Evolutionary conservation across 2,797 vertebrate genomes (phyloP).

Genomic region (Zalophus californianus): DNA sequence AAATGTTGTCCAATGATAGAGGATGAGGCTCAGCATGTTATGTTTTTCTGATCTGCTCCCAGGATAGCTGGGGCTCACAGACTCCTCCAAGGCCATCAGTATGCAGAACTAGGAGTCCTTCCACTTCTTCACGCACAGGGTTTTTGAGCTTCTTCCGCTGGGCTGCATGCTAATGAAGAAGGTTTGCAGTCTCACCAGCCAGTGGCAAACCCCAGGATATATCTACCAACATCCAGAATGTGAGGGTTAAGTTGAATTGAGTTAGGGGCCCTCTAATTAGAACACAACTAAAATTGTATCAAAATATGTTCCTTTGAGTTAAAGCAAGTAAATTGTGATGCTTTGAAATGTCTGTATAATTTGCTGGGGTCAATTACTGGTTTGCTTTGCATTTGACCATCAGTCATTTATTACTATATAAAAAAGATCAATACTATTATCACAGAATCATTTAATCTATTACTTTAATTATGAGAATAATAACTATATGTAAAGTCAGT

Average conservation of each 20-base stretch:
- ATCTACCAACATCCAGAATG: slow-evolving; percentile 19
- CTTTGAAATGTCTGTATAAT: slow-evolving; percentile 35
- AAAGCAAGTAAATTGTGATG: slow-evolving; percentile 64
- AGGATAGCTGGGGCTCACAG: not conserved
- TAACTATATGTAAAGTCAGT: not conserved
- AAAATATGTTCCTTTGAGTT: slow-evolving; percentile 52
- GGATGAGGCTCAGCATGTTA: not conserved
- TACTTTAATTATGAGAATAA: slow-evolving; percentile 9
- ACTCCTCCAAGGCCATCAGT: slow-evolving; percentile 61
- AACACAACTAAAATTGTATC: slow-evolving; percentile 62
- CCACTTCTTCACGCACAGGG: slow-evolving; percentile 66
- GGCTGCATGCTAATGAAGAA: slow-evolving; percentile 80
- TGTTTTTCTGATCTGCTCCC: not conserved
- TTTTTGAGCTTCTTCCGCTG: slow-evolving; percentile 63
- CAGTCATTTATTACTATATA: not conserved
- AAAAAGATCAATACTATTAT: not conserved
- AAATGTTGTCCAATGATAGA: not conserved
- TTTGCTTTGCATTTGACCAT: slow-evolving; percentile 45
- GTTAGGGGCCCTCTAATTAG: slow-evolving; percentile 22
- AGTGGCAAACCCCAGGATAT: slow-evolving; percentile 66
- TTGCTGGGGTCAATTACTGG: slow-evolving; percentile 29
- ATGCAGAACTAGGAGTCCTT: slow-evolving; percentile 64
- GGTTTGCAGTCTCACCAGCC: slow-evolving; percentile 46
- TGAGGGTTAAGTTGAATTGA: slow-evolving; percentile 2
- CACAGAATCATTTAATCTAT: not conserved